Evolutionary conservation across 2,888 invertebrate species (phyloP).

Genomic region (Druceiella hillmani): DNA sequence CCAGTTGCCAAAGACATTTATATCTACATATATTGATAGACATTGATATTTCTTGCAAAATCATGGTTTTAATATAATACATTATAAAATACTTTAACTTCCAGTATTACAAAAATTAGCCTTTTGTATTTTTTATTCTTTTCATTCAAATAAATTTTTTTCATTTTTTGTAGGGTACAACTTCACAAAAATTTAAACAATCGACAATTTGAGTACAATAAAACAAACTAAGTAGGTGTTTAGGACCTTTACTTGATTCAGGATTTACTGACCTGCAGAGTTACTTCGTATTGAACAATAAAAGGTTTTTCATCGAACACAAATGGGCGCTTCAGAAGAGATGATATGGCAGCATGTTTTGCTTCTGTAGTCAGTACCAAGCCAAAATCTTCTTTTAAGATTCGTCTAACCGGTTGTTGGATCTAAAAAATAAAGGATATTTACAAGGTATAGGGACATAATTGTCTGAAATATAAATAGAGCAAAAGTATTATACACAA

Average conservation of each 20-base stretch:
- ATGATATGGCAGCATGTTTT: conserved; percentile 91
- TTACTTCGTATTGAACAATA: conserved; percentile 91
- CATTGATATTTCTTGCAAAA: too few relatives aligned
- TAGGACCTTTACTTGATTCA: too few relatives aligned
- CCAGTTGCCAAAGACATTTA: too few relatives aligned
- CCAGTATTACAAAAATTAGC: too few relatives aligned
- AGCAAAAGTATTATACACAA: conserved; percentile 13
- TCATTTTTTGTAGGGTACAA: too few relatives aligned
- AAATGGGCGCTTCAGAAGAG: conserved; percentile 72
- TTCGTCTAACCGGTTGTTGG: conserved; percentile 70
- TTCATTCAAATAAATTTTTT: too few relatives aligned
- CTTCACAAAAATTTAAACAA: too few relatives aligned
- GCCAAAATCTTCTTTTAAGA: conserved; percentile 79
- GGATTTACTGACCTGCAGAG: conserved; percentile 65
- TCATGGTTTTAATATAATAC: too few relatives aligned
- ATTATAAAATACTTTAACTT: too few relatives aligned
- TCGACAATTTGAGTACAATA: too few relatives aligned
- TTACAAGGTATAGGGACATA: conserved; percentile 4
- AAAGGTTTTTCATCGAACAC: conserved; percentile 77
- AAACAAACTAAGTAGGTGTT: neutral
- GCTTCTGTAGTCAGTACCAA: conserved; percentile 91
- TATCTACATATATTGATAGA: too few relatives aligned
- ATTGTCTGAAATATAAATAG: conserved; percentile 6
- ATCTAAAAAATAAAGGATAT: conserved; percentile 57
- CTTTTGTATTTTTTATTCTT: too few relatives aligned